Percentiles rank a stretch among this genome's conserved stretches.
Evolutionary conservation across 2,888 invertebrate genomes (phyloP).

Genomic region (Dasysyrphus albostriatus): DNA sequence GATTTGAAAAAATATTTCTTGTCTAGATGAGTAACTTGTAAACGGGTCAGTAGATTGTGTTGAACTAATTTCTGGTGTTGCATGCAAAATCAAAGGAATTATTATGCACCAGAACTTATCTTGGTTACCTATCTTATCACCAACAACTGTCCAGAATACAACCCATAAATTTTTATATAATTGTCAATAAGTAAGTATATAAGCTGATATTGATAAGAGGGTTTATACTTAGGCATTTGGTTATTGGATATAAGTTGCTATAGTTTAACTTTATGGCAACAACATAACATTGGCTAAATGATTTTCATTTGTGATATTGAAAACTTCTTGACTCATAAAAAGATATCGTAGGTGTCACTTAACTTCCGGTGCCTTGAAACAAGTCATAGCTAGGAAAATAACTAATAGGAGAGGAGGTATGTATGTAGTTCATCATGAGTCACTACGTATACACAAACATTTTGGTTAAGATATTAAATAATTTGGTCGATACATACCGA

Average conservation of each 20-base stretch:
- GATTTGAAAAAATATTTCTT: neutral
- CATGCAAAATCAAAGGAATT: neutral
- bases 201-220: slow-evolving; percentile 5
- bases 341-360: no score
- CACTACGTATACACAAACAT: no score
- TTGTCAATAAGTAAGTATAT: neutral
- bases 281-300: no score
- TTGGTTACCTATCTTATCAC: slow-evolving; percentile 6
- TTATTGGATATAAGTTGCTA: neutral
- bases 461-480: no score
- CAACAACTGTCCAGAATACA: neutral
- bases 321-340: no score
- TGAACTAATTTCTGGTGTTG: slow-evolving; percentile 38
- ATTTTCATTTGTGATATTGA: neutral
- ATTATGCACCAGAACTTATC: neutral
- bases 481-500: no score
- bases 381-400: no score
- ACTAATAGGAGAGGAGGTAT: no score
- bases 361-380: no score
- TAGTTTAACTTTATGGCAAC: neutral
- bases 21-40: neutral
- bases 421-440: no score
- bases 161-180: slow-evolving; percentile 5
- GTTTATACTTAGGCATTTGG: neutral
- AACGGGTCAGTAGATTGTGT: slow-evolving; percentile 33